Conservation (phyloP, 92 coral and sea anemone species). For the Siderastrea siderea region DNA sequence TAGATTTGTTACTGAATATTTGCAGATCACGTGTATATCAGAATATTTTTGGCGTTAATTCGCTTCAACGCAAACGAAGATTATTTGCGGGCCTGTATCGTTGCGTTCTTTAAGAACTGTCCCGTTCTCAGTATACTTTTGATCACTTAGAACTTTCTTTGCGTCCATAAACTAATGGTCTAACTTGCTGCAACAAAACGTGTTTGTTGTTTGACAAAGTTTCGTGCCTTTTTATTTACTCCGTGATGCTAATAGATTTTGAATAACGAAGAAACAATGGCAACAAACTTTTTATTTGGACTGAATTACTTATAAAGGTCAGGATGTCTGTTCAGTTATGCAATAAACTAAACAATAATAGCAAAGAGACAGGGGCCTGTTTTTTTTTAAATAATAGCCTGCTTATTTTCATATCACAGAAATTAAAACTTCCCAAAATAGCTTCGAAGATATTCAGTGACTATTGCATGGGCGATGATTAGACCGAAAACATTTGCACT, state of each 20-base stretch:
- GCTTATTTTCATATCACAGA: not conserved
- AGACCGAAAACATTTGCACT: too few species aligned
- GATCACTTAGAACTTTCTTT: too few species aligned
- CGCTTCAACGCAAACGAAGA: too few species aligned
- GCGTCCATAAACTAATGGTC: not conserved
- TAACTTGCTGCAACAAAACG: not conserved
- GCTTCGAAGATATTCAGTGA: not conserved
- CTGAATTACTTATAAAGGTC: not conserved
- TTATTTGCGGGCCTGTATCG: too few species aligned
- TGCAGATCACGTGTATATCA: too few species aligned
- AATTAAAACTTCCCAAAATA: not conserved
- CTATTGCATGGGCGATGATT: not conserved
- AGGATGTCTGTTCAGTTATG: not conserved
- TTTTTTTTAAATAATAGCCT: not conserved
- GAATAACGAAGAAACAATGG: not conserved
- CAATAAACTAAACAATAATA: not conserved
- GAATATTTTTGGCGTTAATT: too few species aligned
- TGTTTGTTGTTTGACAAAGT: not conserved
- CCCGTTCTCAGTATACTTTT: too few species aligned
- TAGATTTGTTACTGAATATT: too few species aligned
- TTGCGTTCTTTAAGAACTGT: too few species aligned
- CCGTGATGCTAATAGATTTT: not conserved
- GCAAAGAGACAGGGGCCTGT: not conserved
- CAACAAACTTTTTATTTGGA: not conserved
- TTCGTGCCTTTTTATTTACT: not conserved